Evolutionary conservation across 2,113 vertebrate species (phyloP), one percentile per base, ranked within the genome.

Genomic region (Psephotus haematonotus): DNA sequence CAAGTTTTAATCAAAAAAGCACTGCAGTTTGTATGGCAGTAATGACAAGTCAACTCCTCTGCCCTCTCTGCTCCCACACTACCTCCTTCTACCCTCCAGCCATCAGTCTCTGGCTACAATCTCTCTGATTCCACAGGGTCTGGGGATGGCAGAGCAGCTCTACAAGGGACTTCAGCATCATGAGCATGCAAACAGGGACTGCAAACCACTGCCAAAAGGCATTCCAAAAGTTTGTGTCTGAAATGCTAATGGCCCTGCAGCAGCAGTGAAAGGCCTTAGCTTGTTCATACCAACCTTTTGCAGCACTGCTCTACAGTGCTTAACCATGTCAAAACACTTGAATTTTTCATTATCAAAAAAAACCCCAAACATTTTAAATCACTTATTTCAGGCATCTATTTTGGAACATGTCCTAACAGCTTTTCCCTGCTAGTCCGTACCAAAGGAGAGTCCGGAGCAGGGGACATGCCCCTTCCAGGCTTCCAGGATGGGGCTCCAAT

Each of bases 391-490:
- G 76, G 47, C 70, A 86, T 91, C 75, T 69, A 5, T 86, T 93
- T 22, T 53, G 59, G 70, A 85, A 70, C 0, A 0, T 0, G 0
- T 67, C 67, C 8, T 13, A 68, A 55, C 0, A 1, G 44, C 49
- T 93, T 46, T 68, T 77, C 82, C 90, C 71, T 81, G 82, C 41
- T 28, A 86, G 82, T 69, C 43, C 49, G 29, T 49, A 65, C 47
- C 33, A 16, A 53, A 86, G 65, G 49, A 94, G 55, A 71, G 75
- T 68, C 47, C 1, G 0, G 89, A 91, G 82, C 25, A 12, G 68
- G 59, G 55, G 19, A 49, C 8, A 3, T 55, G 64, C 4, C 31
- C 89, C 80, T 69, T 86, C 83, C 10, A 12, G 67, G 63, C 92
- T 52, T 4, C 0, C 71, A 67, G 88, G 85, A 92, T 39, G 0